These are phyloP conservation scores for Microcebus lehilahytsara DNA, from an alignment of 2,113 vertebrate genomes.

Conservation along the genomic window DNA sequence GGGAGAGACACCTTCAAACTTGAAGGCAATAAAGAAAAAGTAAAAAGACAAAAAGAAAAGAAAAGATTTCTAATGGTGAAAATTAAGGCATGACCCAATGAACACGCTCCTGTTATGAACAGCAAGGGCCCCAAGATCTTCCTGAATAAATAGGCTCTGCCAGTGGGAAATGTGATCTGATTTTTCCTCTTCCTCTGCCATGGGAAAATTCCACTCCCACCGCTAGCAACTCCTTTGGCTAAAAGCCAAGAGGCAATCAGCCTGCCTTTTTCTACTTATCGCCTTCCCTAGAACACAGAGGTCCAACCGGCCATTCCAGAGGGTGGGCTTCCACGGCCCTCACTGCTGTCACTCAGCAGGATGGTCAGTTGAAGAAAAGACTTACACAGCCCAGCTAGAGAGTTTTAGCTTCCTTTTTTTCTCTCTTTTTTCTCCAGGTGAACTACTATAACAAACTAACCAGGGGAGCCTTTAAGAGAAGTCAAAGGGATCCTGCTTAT, in stretches of 20 bases:
- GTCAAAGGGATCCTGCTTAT: background rate
- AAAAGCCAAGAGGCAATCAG: slow-evolving; percentile 42
- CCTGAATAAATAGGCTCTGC: slow-evolving; percentile 65
- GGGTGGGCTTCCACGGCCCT: background rate
- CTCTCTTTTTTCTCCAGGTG: background rate
- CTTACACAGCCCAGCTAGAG: background rate
- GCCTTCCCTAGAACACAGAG: slow-evolving; percentile 2
- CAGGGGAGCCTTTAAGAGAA: background rate
- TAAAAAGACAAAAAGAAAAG: background rate
- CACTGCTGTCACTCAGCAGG: background rate
- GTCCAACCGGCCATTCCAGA: background rate
- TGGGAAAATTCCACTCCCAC: slow-evolving; percentile 69
- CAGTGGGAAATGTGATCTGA: slow-evolving; percentile 66
- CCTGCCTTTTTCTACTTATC: background rate
- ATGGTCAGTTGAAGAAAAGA: background rate
- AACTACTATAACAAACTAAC: background rate
- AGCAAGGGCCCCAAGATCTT: slow-evolving; percentile 42
- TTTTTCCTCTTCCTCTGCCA: slow-evolving; percentile 75
- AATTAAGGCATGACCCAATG: slow-evolving; percentile 17
- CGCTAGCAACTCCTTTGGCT: slow-evolving; percentile 11
- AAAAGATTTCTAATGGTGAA: background rate
- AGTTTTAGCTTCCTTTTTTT: background rate
- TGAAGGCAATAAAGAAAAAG: background rate
- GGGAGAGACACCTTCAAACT: background rate
- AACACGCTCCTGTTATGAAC: background rate